These are phyloP conservation scores for Panurus biarmicus DNA, from an alignment of 2,113 vertebrate species.

Conservation along the genomic window DNA sequence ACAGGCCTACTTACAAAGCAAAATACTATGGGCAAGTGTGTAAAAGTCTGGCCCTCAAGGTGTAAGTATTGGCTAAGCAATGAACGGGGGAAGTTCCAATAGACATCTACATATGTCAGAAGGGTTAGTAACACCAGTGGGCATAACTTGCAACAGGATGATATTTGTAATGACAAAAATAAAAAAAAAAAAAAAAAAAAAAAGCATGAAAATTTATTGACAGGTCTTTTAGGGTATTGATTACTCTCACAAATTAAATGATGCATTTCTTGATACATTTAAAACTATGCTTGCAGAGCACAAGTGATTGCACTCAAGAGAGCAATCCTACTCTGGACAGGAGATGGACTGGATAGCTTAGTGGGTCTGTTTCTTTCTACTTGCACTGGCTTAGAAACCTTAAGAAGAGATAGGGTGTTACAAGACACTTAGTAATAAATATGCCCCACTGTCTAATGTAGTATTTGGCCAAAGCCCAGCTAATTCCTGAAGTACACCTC, in stretches of 20 bases:
- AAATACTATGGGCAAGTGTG: neutral
- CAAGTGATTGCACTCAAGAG: neutral
- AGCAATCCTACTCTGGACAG: neutral
- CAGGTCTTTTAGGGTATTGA: neutral
- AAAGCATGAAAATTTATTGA: conserved; percentile 30
- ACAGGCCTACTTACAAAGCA: neutral
- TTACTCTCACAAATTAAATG: neutral
- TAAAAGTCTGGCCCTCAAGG: neutral
- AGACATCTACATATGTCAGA: neutral
- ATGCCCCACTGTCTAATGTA: neutral
- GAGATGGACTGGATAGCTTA: neutral
- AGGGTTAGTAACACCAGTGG: neutral
- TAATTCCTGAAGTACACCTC: neutral
- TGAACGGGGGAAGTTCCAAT: neutral
- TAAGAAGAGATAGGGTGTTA: neutral
- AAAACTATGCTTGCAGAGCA: neutral
- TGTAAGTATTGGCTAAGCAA: neutral
- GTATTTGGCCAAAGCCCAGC: conserved; percentile 21
- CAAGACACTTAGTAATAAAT: neutral
- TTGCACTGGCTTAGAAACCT: neutral
- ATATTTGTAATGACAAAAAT: neutral
- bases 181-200: neutral
- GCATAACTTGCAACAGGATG: neutral
- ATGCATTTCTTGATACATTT: neutral
- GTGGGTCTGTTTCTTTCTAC: neutral